phyloP scores from a whole-genome alignment of 2,888 invertebrate genomes.

The Myopa testacea region DNA sequence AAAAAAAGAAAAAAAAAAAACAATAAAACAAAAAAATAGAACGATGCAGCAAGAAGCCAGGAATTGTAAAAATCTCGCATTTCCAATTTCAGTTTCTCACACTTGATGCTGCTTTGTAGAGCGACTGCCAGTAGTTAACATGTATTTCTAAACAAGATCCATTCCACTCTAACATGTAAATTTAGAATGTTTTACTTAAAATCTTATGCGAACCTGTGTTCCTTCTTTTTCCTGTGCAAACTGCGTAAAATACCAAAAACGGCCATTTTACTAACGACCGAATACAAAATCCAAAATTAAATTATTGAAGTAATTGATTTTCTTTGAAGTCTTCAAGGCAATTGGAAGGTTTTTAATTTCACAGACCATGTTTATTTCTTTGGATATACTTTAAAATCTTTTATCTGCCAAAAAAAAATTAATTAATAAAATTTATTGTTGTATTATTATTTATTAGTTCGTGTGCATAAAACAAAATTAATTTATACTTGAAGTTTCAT shows the following conservation, averaged over 20 bases:
- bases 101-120: not conserved
- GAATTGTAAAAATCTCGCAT: not conserved
- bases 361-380: not conserved
- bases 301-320: not conserved
- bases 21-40: not conserved
- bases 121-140: not conserved
- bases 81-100: not conserved
- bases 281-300: no score
- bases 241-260: no score
- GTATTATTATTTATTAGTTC: not conserved
- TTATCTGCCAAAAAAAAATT: not conserved
- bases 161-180: not conserved
- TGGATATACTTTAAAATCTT: not conserved
- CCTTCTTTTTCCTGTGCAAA: no score
- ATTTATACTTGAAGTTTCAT: not conserved
- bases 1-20: not conserved
- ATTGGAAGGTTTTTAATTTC: slow-evolving; percentile 3
- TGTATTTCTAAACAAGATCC: not conserved
- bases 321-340: not conserved
- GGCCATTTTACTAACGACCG: no score
- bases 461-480: slow-evolving; percentile 26
- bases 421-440: not conserved
- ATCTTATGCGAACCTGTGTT: no score
- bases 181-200: not conserved
- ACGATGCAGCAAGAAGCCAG: not conserved